Conservation (phyloP, 2,888 invertebrate genomes). For the Linnaemya tessellans region DNA sequence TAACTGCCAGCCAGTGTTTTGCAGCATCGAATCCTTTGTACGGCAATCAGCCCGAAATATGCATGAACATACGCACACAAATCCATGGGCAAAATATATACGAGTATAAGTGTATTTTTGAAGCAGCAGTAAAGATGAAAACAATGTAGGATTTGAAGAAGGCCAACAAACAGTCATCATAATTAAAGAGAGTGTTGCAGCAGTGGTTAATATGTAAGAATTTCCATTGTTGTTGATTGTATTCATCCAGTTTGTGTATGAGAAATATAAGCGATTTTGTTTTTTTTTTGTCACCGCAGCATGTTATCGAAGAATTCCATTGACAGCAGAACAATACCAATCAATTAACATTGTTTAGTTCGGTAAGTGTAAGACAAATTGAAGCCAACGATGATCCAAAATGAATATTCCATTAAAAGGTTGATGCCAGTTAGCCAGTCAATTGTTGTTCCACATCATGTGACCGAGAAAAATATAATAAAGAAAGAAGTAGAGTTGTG, state of each 20-base stretch:
- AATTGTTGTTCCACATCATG: constrained; percentile 1
- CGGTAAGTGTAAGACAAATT: neutral
- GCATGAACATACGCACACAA: neutral
- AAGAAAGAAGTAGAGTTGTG: neutral
- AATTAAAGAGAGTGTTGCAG: constrained; percentile 24
- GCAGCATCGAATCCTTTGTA: constrained; percentile 85
- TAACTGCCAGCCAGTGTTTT: constrained; percentile 91
- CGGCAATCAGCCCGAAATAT: constrained; percentile 10
- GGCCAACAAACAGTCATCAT: constrained; percentile 34
- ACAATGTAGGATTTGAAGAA: constrained; percentile 41
- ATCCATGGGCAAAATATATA: neutral
- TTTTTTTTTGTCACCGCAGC: constrained; percentile 8
- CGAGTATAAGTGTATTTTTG: neutral
- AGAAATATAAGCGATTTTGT: constrained; percentile 12
- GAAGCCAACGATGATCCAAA: constrained; percentile 1
- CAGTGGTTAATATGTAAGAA: constrained; percentile 2
- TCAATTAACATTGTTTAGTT: constrained; percentile 35
- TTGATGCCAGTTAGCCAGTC: neutral
- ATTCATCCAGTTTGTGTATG: neutral
- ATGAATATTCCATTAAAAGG: neutral
- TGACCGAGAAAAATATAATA: constrained; percentile 52
- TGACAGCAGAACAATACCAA: constrained; percentile 46
- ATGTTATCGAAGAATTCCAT: constrained; percentile 47
- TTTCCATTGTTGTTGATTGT: constrained; percentile 16
- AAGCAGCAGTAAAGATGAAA: neutral